Evolutionary conservation across 2,113 vertebrate species (phyloP).

Genomic region (Mastomys coucha): DNA sequence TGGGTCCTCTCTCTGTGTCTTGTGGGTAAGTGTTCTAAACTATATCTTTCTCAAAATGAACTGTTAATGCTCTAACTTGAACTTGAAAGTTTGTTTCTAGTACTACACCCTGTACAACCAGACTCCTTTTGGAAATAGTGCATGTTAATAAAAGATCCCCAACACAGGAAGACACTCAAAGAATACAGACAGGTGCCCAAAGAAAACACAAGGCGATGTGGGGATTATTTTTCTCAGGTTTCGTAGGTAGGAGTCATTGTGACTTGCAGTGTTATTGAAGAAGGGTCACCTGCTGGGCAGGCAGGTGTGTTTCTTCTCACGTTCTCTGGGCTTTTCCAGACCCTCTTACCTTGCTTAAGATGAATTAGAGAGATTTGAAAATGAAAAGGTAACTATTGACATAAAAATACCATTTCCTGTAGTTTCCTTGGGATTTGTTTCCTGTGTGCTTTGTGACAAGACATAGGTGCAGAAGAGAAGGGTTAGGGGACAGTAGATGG

Average conservation of each 20-base stretch:
- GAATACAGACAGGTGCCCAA: background rate
- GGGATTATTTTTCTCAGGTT: constrained; percentile 61
- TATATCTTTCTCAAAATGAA: background rate
- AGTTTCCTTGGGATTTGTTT: constrained; percentile 25
- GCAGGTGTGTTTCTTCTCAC: background rate
- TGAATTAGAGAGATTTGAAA: background rate
- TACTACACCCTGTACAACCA: background rate
- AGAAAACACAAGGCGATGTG: constrained; percentile 39
- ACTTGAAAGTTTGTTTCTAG: background rate
- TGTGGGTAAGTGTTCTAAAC: background rate
- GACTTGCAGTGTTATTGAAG: constrained; percentile 39
- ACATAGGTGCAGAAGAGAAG: background rate
- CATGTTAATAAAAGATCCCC: background rate
- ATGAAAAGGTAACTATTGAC: background rate
- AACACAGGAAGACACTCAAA: background rate
- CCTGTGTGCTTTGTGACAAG: background rate
- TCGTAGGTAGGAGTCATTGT: background rate
- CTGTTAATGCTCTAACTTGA: background rate
- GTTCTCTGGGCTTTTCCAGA: background rate
- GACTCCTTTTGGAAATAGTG: background rate
- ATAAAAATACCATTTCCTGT: background rate
- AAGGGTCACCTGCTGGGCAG: background rate
- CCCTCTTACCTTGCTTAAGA: background rate
- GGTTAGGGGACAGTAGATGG: background rate
- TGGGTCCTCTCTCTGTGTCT: background rate